phyloP scores from a whole-genome alignment of 2,797 vertebrate genomes.

The Kryptopterus vitreolus region DNA sequence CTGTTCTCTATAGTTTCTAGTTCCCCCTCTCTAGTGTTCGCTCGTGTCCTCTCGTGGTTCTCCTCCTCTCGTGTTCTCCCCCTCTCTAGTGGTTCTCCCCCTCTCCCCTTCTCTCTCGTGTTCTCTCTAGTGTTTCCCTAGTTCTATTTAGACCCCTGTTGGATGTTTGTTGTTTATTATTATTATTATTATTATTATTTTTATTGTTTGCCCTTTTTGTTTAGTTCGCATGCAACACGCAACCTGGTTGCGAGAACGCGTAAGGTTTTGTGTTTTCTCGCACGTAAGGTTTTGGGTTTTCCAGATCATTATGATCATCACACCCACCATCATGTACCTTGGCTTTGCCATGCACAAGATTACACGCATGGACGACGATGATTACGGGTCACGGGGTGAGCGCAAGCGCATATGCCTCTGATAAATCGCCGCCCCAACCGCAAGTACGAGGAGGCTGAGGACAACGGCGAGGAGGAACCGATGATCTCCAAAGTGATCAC shows the following conservation, averaged over 20 bases:
- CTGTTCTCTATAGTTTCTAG: no score
- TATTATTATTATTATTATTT: no score
- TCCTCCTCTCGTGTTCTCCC: no score
- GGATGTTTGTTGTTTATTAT: conserved; percentile 84
- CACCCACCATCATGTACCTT: conserved; percentile 86
- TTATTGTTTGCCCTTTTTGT: no score
- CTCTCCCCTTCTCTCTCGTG: no score
- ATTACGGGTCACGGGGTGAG: conserved; percentile 61
- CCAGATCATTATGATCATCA: conserved; percentile 88
- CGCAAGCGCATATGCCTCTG: conserved; percentile 76
- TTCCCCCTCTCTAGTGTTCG: no score
- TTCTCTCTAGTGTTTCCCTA: no score
- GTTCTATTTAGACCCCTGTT: no score
- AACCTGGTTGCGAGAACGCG: conserved; percentile 91
- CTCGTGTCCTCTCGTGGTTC: no score
- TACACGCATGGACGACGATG: conserved; percentile 71
- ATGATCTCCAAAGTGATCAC: no score
- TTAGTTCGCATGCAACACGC: conserved; percentile 90
- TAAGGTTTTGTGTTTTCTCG: conserved; percentile 92
- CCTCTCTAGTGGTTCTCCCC: no score
- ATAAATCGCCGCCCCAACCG: conserved; percentile 79
- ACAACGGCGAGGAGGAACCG: conserved; percentile 88
- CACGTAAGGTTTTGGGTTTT: conserved; percentile 92
- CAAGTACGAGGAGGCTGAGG: conserved; percentile 88
- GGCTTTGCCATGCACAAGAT: conserved; percentile 92